Conservation (phyloP, 2,888 invertebrate species). For the Ceratothoa steindachneri region DNA sequence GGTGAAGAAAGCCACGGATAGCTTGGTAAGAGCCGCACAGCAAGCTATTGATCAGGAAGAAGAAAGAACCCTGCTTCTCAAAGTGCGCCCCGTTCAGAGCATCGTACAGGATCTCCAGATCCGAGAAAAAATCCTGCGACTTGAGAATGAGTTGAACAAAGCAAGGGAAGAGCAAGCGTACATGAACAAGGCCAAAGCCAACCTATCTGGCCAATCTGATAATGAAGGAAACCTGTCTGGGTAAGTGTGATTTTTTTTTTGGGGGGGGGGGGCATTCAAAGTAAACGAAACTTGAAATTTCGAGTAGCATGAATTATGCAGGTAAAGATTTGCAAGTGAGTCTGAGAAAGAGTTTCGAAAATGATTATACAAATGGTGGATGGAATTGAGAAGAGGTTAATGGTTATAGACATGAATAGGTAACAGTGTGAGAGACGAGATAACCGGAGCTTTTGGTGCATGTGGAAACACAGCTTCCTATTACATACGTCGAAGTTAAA, state of each 20-base stretch:
- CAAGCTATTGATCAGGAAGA: conserved; percentile 87
- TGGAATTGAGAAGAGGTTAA: no score
- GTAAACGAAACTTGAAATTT: background rate
- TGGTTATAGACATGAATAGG: no score
- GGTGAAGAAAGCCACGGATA: conserved; percentile 95
- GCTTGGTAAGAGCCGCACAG: conserved; percentile 88
- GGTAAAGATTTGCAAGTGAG: no score
- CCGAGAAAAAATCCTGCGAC: conserved; percentile 77
- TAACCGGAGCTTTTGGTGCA: no score
- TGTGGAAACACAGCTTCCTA: no score
- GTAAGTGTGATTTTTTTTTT: no score
- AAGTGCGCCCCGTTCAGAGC: conserved; percentile 89
- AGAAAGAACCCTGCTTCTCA: conserved; percentile 83
- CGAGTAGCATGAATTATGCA: no score
- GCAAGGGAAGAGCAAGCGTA: conserved; percentile 84
- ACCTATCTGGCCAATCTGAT: conserved; percentile 53
- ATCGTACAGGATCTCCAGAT: conserved; percentile 94
- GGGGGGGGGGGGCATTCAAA: background rate
- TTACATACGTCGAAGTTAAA: no score
- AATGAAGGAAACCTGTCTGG: conserved; percentile 51
- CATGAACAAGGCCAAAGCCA: conserved; percentile 79
- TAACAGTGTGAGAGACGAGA: no score
- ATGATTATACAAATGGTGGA: no score
- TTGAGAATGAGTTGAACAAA: conserved; percentile 88
- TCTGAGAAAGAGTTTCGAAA: background rate